Evolutionary conservation across 2,797 vertebrate species (phyloP), one percentile per base, ranked within the genome.

Genomic region (Hydrocynus forskahlii): DNA sequence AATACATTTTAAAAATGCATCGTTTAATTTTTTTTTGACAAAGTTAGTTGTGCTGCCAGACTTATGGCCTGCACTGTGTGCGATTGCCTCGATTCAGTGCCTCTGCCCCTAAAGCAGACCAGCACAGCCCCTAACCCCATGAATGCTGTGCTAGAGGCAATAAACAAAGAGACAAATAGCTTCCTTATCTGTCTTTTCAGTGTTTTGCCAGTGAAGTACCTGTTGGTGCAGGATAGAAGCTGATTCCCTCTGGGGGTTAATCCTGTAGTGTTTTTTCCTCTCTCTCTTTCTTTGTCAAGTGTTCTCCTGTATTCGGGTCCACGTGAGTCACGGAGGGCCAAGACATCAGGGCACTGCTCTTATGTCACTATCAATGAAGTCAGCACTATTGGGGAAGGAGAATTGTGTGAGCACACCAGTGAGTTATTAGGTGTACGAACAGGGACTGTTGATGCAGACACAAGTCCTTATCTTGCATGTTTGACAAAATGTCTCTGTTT

Each of bases 281-380:
- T 8, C 54, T 8, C 54, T n/a, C 54, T n/a, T 19, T 40, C 35
- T 64, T 38, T 38, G 40, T 48, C 21, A 69, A 48, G 43, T 69
- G 67, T 68, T 68, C 40, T 40, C n/a, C 38, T 68, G 67, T 48
- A 21, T 69, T 69, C 13, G 19, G 40, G 63, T 66, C 35, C 35
- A 38, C 13, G 35, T 66, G 35, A 66, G 40, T 69, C 67, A 69
- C n/a, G 9, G 40, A 45, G 1, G n/a, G 66, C 40, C 40, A 23
- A 10, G 2, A 48, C 21, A 12, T 45, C n/a, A 25, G 40, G 67
- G 67, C 67, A 40, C 63, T 19, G 63, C 25, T 40, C 17, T 66
- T 19, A 35, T 66, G 63, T 66, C 63, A 5, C 63, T 66, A n/a
- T 35, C 63, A 35, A 43, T 66, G 35, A 40, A 66, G 16, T 66